Evolutionary conservation across 2,113 vertebrate genomes (phyloP).

Genomic region (Callorhinus ursinus): DNA sequence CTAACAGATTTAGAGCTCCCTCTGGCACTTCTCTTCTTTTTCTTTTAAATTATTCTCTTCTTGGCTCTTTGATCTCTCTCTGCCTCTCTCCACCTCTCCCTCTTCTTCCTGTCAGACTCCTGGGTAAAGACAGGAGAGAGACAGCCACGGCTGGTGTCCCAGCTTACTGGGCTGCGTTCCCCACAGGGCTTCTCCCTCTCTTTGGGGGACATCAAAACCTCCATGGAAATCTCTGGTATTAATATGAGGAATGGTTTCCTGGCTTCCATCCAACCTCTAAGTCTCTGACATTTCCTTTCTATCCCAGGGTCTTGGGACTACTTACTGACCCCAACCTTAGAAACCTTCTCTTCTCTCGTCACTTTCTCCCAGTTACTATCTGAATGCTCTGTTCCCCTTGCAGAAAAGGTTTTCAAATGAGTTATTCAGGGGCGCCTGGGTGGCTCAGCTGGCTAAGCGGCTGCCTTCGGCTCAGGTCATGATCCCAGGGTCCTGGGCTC

Average conservation of each 20-base stretch:
- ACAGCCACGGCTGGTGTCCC: background rate
- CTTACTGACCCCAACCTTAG: background rate
- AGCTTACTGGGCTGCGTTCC: background rate
- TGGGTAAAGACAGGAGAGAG: background rate
- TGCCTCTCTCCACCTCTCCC: too few relatives aligned
- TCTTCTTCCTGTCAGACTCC: background rate
- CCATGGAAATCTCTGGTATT: background rate
- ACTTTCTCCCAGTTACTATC: background rate
- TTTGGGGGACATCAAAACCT: background rate
- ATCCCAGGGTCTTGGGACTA: background rate
- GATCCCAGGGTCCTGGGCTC: background rate
- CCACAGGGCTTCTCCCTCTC: background rate
- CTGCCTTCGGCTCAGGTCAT: background rate
- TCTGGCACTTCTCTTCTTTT: background rate
- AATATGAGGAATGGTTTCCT: background rate
- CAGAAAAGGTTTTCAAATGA: background rate
- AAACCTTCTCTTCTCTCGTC: background rate
- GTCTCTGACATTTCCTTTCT: background rate
- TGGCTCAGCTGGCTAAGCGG: background rate
- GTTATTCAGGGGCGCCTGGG: background rate
- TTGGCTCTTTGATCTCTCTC: background rate
- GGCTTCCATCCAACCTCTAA: background rate
- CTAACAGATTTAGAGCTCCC: background rate
- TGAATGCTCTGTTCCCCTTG: too few relatives aligned
- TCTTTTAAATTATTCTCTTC: conserved; percentile 8